Evolutionary conservation across 2,888 invertebrate species (phyloP), one percentile per base, ranked within the genome.

Genomic region (Odontomyia ornata): DNA sequence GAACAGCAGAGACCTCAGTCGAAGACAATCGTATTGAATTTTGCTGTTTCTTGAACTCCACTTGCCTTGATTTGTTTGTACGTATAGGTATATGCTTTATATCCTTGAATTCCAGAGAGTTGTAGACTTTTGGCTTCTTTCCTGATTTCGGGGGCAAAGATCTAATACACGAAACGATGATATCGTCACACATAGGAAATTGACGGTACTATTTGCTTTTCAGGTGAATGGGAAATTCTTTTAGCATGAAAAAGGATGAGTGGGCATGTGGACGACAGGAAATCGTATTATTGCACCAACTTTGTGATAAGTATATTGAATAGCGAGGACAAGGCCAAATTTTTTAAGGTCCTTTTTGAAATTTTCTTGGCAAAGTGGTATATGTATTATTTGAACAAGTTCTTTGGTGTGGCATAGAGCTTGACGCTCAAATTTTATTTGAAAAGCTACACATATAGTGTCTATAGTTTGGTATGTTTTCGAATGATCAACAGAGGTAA

Each of bases 61-160:
- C 18, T 65, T n/a, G 9, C 25, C 36, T 36, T 65, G n/a, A 25
- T 28, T 65, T n/a, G 4, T 23, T 60, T 21, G 28, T 25, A 28
- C 7, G 64, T 27, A 28, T 28, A n/a, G 1, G 36, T 36, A 9
- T 36, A 9, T 36, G 36, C 9, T n/a, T n/a, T n/a, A n/a, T n/a
- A n/a, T n/a, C n/a, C n/a, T n/a, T n/a, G n/a, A n/a, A n/a, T n/a
- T n/a, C n/a, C 36, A 1, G 9, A 13, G 23, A 23, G 28, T 27
- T 36, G 65, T 28, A 65, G 65, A 21, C n/a, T 30, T 36, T 65
- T 36, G 65, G 65, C 65, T 15, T n/a, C 13, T 18, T 36, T 65
- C 36, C 65, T 36, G 65, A 65, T 65, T 65, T 15, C 27, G n/a
- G 18, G 36, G 36, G 15, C 25, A 18, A 65, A 13, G 65, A 21